Evolutionary conservation across 2,797 vertebrate species (phyloP), one percentile per base, ranked within the genome.

Genomic region (Rhynchotus rufescens): DNA sequence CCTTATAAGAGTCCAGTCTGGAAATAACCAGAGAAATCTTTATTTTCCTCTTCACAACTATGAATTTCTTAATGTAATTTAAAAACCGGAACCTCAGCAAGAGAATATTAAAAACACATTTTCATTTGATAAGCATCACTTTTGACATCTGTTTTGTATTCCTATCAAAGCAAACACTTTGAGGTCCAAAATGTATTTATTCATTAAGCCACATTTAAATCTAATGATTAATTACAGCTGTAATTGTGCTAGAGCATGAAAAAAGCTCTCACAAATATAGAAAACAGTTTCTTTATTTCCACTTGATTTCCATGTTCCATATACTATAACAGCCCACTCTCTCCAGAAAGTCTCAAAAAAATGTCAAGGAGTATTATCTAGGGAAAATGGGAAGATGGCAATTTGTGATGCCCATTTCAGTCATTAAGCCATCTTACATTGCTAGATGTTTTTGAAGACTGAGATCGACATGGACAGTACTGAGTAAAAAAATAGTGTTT

Each of bases 71-170:
- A 26, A 74, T 80, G 14, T 32, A 54, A 72, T 62, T n/a, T 59
- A 67, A 78, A 77, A 42, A 2, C 7, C 0, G 0, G 49, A 54
- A 67, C 8, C 3, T 44, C 4, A 36, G 3, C 26, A 57, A 14
- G 1, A 38, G 5, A 49, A 42, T 42, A 15, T 6, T 32, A 72
- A 71, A 87, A 85, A 42, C 6, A 40, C 4, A 40, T 60, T 74
- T 72, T 78, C 45, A 47, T 68, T 80, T 88, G 23, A 42, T 57
- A 73, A 82, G 5, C 36, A 73, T 23, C 10, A 30, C 7, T 13
- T 62, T 80, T 82, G 25, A 64, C 47, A 54, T 71, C 15, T 12
- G 75, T 17, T 84, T 83, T 68, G 4, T 30, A 6, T 51, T 40
- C 25, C 42, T 2, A 38, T 68, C 10, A 61, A 75, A 66, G 21